Base-by-base conservation (phyloP, 2,797 vertebrate genomes). In the Iguana delicatissima region DNA sequence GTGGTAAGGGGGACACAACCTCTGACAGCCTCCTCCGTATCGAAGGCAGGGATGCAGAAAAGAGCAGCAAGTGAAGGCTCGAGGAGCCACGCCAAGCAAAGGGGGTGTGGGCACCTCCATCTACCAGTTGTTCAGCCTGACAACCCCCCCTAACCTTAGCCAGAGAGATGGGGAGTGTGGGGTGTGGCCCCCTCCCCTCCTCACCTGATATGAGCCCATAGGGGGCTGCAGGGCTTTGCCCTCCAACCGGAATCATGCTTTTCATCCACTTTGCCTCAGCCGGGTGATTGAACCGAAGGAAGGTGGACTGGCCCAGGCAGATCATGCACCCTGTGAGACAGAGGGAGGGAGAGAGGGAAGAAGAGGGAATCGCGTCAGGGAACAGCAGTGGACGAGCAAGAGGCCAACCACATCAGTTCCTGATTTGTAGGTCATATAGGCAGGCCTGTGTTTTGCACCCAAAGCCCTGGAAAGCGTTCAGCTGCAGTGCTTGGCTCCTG, bases 201-300 rank as follows among this genome's bases (percentile, higher is more conserved):
- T 91, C 98, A 99, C 99, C 98, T 97, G 97, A 85, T 92, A 95
- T 93, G 4, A 96, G 93, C 74, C 97, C 93, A 4, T 95, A 98
- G 93, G 95, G 95, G 82, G 96, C 57, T 0, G 93, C 89, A 0
- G 97, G 93, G 92, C 96, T 95, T 32, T 94, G 94, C 87, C 93
- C 95, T 90, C 96, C 97, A 0, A 96, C 96, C 0, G 98, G 98
- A 95, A 99, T 98, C 98, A 99, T 99, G 96, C 98, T 99, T 97
- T 99, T 99, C 98, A 99, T 99, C 97, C 98, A 98, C 97, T 98
- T 98, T 93, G 99, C 99, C 95, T 99, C 99, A 1, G 99, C 99
- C 0, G 99, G 99, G 96, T 99, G 98, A 96, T 99, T 99, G 97
- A 99, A 99, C 93, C 99, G 98, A 88, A 99, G 98, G 95, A 98